phyloP scores from a whole-genome alignment of 1,140 invertebrate genomes.

The Mycetomoellerius zeteki region DNA sequence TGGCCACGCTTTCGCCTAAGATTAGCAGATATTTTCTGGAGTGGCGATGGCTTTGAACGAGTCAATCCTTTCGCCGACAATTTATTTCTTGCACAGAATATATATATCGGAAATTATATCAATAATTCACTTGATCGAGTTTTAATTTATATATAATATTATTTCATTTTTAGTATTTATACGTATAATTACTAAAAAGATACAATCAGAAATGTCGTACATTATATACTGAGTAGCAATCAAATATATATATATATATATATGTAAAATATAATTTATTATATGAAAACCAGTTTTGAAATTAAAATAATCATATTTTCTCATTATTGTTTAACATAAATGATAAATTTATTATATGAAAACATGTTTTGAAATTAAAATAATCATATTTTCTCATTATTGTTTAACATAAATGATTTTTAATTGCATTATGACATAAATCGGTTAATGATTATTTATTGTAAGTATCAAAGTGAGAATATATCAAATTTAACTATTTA shows the following conservation, averaged over 20 bases:
- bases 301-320: neutral
- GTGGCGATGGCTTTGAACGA: constrained; percentile 60
- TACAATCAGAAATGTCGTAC: neutral
- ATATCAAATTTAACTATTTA: too few species aligned
- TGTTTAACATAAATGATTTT: neutral
- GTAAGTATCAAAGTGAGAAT: neutral
- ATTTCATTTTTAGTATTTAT: neutral
- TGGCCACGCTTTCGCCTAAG: constrained; percentile 74
- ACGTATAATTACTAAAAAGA: constrained; percentile 10
- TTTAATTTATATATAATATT: neutral
- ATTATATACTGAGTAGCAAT: too few species aligned
- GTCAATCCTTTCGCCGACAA: neutral
- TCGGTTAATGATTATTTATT: neutral
- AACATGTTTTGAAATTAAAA: neutral
- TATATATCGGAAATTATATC: neutral
- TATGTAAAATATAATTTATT: neutral
- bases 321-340: neutral
- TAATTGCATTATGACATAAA: neutral
- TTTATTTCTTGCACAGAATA: neutral
- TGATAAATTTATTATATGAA: neutral
- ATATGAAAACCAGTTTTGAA: neutral
- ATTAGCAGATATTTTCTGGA: constrained; percentile 67
- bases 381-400: neutral
- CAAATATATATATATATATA: too few species aligned
- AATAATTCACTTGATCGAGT: neutral